Percentiles rank a stretch among this genome's conserved stretches.
These are phyloP conservation scores for Alosa alosa DNA, from an alignment of 2,113 vertebrate species.

Conservation along the genomic window DNA sequence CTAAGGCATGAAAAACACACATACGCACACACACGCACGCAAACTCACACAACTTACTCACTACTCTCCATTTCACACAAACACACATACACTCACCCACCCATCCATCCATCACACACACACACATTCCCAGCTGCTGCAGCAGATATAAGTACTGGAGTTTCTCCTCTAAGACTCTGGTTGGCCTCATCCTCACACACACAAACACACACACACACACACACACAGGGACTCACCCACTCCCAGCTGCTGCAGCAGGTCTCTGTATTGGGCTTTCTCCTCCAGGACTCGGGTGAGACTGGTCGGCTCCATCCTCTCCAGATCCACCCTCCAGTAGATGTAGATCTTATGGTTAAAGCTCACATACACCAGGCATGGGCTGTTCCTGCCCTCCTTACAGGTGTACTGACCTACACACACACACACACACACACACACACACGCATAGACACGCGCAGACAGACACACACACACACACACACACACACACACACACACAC, in stretches of 20 bases:
- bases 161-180: neutral
- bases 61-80: neutral
- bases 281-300: slow-evolving; percentile 86
- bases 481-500: neutral
- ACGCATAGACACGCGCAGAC: neutral
- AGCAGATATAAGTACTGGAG: neutral
- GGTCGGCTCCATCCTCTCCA: slow-evolving; percentile 95
- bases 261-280: slow-evolving; percentile 72
- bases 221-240: slow-evolving; percentile 75
- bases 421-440: neutral
- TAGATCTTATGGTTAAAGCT: slow-evolving; percentile 96
- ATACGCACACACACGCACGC: neutral
- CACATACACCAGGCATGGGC: slow-evolving; percentile 93
- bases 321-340: slow-evolving; percentile 92
- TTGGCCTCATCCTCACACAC: slow-evolving; percentile 48
- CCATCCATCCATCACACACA: neutral
- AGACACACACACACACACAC: neutral
- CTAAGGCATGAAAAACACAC: neutral
- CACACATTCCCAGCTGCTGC: neutral
- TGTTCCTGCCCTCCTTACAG: slow-evolving; percentile 88
- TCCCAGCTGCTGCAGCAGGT: slow-evolving; percentile 72
- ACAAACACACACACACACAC: slow-evolving; percentile 74
- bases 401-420: slow-evolving; percentile 85
- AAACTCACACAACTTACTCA: neutral
- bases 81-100: neutral